These are phyloP conservation scores for Macropis europaea DNA, from an alignment of 2,888 invertebrate genomes.

Conservation along the genomic window DNA sequence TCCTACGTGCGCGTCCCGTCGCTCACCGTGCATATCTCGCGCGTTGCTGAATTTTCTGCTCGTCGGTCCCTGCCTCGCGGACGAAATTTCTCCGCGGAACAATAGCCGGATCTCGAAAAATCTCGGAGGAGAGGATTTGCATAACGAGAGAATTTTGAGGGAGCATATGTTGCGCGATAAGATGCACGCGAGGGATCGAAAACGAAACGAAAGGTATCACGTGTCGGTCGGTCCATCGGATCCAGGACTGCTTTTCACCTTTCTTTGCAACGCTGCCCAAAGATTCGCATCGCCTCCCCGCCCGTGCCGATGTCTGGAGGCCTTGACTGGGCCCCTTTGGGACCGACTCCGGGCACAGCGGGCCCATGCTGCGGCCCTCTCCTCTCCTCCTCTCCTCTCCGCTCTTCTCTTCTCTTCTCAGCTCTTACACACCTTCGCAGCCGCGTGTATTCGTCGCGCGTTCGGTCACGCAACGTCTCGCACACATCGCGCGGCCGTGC, in stretches of 20 bases:
- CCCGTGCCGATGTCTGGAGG: constrained; percentile 70
- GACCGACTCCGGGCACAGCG: constrained; percentile 47
- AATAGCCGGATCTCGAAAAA: too few relatives aligned
- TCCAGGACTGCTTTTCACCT: constrained; percentile 43
- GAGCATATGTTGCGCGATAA: too few relatives aligned
- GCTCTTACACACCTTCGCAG: constrained; percentile 7
- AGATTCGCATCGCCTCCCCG: constrained; percentile 62
- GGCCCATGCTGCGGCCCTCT: constrained; percentile 34
- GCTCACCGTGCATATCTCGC: constrained; percentile 26
- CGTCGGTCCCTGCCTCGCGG: too few relatives aligned
- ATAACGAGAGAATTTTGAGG: too few relatives aligned
- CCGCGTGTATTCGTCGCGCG: constrained; percentile 29
- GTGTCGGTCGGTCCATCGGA: constrained; percentile 35
- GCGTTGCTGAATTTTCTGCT: constrained; percentile 43
- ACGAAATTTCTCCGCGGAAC: too few relatives aligned
- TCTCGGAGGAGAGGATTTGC: too few relatives aligned
- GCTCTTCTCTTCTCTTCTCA: constrained; percentile 11
- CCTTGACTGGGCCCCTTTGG: constrained; percentile 68
- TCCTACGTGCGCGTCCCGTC: constrained; percentile 30
- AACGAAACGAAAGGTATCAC: constrained; percentile 30
- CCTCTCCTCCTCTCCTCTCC: constrained; percentile 12
- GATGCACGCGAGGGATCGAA: too few relatives aligned
- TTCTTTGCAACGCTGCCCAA: constrained; percentile 51
- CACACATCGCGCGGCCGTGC: background rate
- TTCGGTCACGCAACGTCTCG: constrained; percentile 37